Conservation (phyloP, 2,113 vertebrate genomes). For the Pterocles gutturalis region DNA sequence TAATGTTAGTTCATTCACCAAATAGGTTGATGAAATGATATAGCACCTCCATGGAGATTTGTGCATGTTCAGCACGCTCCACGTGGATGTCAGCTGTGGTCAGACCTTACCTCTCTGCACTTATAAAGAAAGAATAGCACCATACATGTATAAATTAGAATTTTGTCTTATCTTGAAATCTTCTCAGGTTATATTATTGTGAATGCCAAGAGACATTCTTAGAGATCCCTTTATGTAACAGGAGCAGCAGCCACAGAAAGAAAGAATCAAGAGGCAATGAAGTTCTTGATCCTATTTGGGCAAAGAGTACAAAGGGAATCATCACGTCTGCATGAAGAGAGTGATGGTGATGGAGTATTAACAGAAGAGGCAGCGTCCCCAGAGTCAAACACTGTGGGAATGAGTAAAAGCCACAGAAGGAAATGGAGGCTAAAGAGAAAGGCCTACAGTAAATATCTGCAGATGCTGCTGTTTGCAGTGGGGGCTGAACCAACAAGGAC, state of each 20-base stretch:
- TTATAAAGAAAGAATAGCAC: not conserved
- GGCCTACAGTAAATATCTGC: constrained; percentile 60
- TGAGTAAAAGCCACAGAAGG: constrained; percentile 68
- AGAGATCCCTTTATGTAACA: not conserved
- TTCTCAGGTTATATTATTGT: not conserved
- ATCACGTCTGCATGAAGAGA: constrained; percentile 37
- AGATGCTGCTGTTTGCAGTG: constrained; percentile 46
- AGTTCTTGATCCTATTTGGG: constrained; percentile 57
- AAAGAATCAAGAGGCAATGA: not conserved
- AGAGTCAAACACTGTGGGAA: constrained; percentile 50
- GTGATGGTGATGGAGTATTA: constrained; percentile 46
- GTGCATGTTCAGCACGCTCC: not conserved
- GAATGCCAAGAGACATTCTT: not conserved
- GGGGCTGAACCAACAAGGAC: constrained; percentile 17
- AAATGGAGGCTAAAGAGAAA: constrained; percentile 68
- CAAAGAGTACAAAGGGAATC: constrained; percentile 51
- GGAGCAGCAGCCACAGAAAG: constrained; percentile 9
- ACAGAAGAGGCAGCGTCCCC: constrained; percentile 30
- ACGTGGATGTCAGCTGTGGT: not conserved
- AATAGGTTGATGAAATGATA: not conserved
- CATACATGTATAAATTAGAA: not conserved
- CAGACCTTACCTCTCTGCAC: not conserved
- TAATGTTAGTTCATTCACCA: not conserved
- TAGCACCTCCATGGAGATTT: not conserved
- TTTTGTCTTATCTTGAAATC: not conserved